A percentile compares a stretch with the other conserved stretches of the same genome.
phyloP scores from a whole-genome alignment of 2,888 invertebrate genomes.

The Leptinotarsa rubiginosa region DNA sequence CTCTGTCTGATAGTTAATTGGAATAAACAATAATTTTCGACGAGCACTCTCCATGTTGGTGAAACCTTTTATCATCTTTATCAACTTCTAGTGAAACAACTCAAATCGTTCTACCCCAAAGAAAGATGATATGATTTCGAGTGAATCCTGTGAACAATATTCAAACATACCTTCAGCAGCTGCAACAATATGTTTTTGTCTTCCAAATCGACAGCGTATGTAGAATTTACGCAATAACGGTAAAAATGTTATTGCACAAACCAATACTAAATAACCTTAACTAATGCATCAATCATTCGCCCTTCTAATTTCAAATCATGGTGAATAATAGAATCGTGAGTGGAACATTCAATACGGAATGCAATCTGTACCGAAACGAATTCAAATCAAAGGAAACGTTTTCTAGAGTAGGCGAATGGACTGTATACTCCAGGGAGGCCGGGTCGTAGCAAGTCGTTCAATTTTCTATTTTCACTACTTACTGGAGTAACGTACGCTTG shows the following conservation, averaged over 20 bases:
- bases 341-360: constrained; percentile 10
- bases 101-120: too few relatives aligned
- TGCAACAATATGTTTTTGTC: neutral
- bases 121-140: too few relatives aligned
- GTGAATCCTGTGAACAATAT: too few relatives aligned
- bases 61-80: too few relatives aligned
- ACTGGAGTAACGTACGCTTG: neutral
- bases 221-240: neutral
- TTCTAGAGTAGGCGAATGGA: neutral
- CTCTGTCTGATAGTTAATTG: too few relatives aligned
- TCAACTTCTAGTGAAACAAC: too few relatives aligned
- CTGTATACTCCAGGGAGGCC: neutral
- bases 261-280: neutral
- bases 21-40: too few relatives aligned
- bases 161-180: too few relatives aligned
- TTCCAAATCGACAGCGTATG: neutral
- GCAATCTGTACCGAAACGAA: constrained; percentile 3
- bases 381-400: constrained; percentile 12
- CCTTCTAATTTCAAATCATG: constrained; percentile 2
- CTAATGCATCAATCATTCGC: constrained; percentile 2
- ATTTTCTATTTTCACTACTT: neutral
- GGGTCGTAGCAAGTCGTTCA: neutral
- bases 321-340: constrained; percentile 4
- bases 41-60: too few relatives aligned
- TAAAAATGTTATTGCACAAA: neutral